Percentiles rank a stretch among this genome's conserved stretches.
These are phyloP conservation scores for Vimba vimba DNA, from an alignment of 2,113 vertebrate species.

Conservation along the genomic window DNA sequence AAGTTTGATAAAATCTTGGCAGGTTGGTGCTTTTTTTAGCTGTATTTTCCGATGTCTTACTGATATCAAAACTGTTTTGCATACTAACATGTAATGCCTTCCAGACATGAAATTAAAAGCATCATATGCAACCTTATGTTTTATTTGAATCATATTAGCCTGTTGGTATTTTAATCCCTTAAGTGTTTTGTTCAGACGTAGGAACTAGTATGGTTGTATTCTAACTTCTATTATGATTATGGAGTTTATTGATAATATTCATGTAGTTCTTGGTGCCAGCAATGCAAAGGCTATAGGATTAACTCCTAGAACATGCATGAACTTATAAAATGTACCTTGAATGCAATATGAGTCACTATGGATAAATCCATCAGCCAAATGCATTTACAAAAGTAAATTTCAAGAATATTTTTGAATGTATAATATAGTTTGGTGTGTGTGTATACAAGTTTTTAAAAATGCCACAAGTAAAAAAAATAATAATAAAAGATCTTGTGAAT, in stretches of 20 bases:
- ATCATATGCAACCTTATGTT: not conserved
- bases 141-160: not conserved
- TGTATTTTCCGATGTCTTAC: not conserved
- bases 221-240: not conserved
- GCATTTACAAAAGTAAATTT: not conserved
- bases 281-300: too few relatives aligned
- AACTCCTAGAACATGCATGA: too few relatives aligned
- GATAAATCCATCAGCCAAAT: not conserved
- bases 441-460: too few relatives aligned
- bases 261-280: not conserved
- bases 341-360: too few relatives aligned
- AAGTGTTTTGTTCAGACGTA: not conserved
- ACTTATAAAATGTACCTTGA: too few relatives aligned
- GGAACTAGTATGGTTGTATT: too few relatives aligned
- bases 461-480: too few relatives aligned
- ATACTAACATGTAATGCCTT: constrained; percentile 17
- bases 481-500: too few relatives aligned
- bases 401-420: not conserved
- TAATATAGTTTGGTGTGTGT: too few relatives aligned
- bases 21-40: not conserved
- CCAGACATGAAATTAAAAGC: not conserved
- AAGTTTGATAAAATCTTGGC: not conserved
- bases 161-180: not conserved
- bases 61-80: not conserved
- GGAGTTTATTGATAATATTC: not conserved